Evolutionary conservation across 2,888 invertebrate genomes (phyloP).

Genomic region (Lochmaea crataegi): DNA sequence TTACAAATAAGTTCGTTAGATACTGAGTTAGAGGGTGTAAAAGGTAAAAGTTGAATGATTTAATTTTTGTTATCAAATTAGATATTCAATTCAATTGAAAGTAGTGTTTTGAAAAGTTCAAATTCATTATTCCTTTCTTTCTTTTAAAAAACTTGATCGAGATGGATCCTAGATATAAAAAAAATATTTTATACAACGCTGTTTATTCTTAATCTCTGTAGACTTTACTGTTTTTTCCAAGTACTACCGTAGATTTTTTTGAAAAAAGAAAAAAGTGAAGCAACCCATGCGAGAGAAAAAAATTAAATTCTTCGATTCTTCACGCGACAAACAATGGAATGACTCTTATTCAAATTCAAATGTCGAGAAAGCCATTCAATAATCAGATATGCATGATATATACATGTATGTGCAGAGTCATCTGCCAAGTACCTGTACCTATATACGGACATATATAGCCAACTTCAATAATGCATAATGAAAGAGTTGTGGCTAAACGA

Average conservation of each 20-base stretch:
- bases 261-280: neutral
- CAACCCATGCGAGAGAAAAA: neutral
- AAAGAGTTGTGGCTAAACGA: constrained; percentile 1
- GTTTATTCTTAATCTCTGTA: too few relatives aligned
- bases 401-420: constrained; percentile 24
- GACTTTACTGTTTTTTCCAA: neutral
- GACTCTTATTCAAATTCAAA: constrained; percentile 29
- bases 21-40: too few relatives aligned
- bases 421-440: constrained; percentile 17
- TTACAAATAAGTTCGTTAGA: too few relatives aligned
- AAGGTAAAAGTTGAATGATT: too few relatives aligned
- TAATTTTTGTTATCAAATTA: too few relatives aligned
- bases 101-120: too few relatives aligned
- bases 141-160: too few relatives aligned
- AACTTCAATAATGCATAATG: constrained; percentile 8
- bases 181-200: too few relatives aligned
- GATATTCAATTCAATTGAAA: too few relatives aligned
- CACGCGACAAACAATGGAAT: constrained; percentile 15
- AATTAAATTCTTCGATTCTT: constrained; percentile 8
- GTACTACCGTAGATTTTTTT: neutral
- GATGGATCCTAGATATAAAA: too few relatives aligned
- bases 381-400: constrained; percentile 32
- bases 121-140: too few relatives aligned
- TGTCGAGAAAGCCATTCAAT: constrained; percentile 26
- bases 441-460: neutral